Base-by-base conservation (phyloP, 2,888 invertebrate species). In the Temnothorax rugatulus region DNA sequence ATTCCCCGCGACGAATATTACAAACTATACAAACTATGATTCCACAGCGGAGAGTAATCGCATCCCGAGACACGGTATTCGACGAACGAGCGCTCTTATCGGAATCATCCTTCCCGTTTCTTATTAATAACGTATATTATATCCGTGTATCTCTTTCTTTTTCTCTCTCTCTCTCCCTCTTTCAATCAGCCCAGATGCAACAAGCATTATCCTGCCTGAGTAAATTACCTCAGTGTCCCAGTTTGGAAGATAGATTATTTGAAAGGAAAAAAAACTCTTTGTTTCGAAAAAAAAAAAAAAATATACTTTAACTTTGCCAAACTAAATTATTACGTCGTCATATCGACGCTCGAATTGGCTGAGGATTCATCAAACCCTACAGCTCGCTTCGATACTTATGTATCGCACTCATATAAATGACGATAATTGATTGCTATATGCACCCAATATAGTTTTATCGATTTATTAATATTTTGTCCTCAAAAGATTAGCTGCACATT, bases 1-100 rank as follows among this genome's bases (percentile, higher is more conserved):
- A 84, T 84, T 86, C 90, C 77, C 87, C 71, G 79, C 82, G 84
- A 84, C 88, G 86, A 90, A 89, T 90, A 89, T 90, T 89, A 88
- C 86, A 76, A 89, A 84, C 86, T 90, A 89, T 85, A 88, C 86
- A 74, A 89, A 84, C 86, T 90, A 89, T 85, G 90, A 90, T 90
- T 89, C 84, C 86, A 88, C 86, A 86, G 71, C 47, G 11, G 84
- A 87, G 83, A 83, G 64, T 86, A 84, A 90, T 87, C 88, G 64
- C 57, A 38, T 79, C 57, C 13, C 38, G 18, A 38, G 44, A 50
- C 79, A 38, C 76, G 77, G 15, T 81, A 15, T 59, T 59, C 25
- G 57, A 25, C 57, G 77, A 83, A 84, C 69, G 63, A 47, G 38
- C 47, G 18, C 18, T 71, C 18, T 59, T 71, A 71, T 71, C 59